phyloP scores from a whole-genome alignment of 2,888 invertebrate species.

The Pristionchus japonicus region DNA sequence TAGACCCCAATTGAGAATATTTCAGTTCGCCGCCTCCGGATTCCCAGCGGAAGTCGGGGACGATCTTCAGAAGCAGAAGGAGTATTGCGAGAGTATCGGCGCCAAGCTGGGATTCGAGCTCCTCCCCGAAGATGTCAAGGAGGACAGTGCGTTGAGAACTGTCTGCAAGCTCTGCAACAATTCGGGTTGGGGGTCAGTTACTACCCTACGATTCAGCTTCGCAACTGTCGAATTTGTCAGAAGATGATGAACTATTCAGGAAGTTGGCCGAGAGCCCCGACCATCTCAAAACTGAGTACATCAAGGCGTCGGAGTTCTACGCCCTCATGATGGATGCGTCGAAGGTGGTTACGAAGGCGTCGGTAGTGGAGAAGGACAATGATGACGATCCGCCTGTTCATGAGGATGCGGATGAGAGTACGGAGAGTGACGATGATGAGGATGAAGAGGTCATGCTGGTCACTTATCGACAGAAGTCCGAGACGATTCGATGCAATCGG shows the following conservation, averaged over 20 bases:
- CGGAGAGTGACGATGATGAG: background rate
- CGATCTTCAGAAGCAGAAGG: background rate
- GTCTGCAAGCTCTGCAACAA: background rate
- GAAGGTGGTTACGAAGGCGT: background rate
- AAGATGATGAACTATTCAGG: background rate
- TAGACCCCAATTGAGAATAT: background rate
- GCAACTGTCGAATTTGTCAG: too few species aligned
- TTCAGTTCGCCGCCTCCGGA: background rate
- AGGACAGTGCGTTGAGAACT: background rate
- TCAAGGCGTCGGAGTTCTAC: background rate
- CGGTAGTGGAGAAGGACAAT: background rate
- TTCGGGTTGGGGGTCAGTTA: background rate
- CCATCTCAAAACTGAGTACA: background rate
- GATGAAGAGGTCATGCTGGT: background rate
- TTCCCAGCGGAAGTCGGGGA: background rate
- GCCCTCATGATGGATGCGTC: background rate
- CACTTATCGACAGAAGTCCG: background rate
- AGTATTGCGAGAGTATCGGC: background rate
- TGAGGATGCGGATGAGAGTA: background rate
- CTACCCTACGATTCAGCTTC: too few species aligned
- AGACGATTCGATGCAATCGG: background rate
- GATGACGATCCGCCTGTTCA: too few species aligned
- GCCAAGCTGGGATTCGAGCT: background rate
- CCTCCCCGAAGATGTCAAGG: background rate
- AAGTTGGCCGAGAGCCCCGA: background rate